Conservation (phyloP, 2,113 vertebrate species). For the Copsychus sechellarum region DNA sequence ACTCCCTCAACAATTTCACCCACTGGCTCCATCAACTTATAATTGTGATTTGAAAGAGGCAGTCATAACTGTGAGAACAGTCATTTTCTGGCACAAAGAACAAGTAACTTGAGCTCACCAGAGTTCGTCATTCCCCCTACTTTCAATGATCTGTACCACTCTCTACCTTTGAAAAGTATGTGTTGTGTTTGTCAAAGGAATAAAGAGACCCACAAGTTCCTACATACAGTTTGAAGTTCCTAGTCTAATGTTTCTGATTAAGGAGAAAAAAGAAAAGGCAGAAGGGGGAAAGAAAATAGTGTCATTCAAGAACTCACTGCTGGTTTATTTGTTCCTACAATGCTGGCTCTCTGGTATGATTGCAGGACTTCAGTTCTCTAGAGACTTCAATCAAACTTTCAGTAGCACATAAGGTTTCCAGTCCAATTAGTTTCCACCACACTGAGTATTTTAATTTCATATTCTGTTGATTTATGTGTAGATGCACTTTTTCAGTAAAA, state of each 20-base stretch:
- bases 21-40: not conserved
- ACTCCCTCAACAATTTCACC: not conserved
- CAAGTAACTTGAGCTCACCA: not conserved
- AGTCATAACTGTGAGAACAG: not conserved
- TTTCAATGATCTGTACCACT: not conserved
- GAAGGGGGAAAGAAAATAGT: not conserved
- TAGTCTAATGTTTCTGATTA: not conserved
- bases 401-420: not conserved
- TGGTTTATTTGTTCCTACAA: not conserved
- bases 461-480: not conserved
- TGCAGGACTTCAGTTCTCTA: not conserved
- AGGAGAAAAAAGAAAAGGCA: not conserved
- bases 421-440: not conserved
- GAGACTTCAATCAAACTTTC: not conserved
- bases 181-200: not conserved
- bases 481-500: not conserved
- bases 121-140: not conserved
- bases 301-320: not conserved
- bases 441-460: not conserved
- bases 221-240: not conserved
- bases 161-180: not conserved
- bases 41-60: not conserved
- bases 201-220: not conserved
- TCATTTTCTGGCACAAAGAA: not conserved
- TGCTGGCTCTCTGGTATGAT: not conserved